phyloP scores from a whole-genome alignment of 2,113 vertebrate species.

The Hippocampus abdominalis region DNA sequence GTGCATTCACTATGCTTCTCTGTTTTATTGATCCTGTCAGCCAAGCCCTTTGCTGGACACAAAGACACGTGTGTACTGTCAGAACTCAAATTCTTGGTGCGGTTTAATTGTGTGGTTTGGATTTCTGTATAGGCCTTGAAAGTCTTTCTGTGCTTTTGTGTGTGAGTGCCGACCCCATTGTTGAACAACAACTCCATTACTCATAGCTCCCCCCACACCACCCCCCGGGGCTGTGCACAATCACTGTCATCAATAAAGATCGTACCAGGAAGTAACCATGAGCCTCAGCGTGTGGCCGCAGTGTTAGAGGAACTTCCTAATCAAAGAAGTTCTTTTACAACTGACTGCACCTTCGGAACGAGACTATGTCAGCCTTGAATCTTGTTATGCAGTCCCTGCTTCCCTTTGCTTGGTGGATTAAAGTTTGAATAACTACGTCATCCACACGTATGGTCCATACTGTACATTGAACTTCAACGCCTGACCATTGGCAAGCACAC shows the following conservation, averaged over 20 bases:
- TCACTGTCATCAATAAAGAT: constrained; percentile 68
- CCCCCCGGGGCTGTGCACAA: constrained; percentile 59
- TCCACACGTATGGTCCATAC: constrained; percentile 6
- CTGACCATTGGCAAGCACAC: constrained; percentile 45
- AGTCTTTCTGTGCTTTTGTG: constrained; percentile 10
- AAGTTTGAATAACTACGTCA: constrained; percentile 5
- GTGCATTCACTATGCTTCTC: constrained; percentile 49
- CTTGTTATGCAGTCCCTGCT: constrained; percentile 20
- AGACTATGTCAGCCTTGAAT: constrained; percentile 27
- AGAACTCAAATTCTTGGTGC: constrained; percentile 3
- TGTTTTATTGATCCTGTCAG: constrained; percentile 56
- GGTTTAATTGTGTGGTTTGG: constrained; percentile 13
- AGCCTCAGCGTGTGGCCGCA: constrained; percentile 23
- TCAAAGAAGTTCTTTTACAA: constrained; percentile 32
- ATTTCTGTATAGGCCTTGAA: constrained; percentile 3
- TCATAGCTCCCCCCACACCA: constrained; percentile 59
- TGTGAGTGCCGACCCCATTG: constrained; percentile 20
- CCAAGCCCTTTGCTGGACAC: constrained; percentile 22
- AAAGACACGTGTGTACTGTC: constrained; percentile 13
- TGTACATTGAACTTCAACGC: background rate
- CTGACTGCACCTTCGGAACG: constrained; percentile 14
- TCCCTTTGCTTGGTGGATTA: constrained; percentile 10
- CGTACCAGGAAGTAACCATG: constrained; percentile 55
- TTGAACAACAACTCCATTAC: constrained; percentile 65
- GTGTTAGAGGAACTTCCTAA: constrained; percentile 29